Conservation (phyloP, 2,797 vertebrate genomes). For the Lagodon rhomboides region DNA sequence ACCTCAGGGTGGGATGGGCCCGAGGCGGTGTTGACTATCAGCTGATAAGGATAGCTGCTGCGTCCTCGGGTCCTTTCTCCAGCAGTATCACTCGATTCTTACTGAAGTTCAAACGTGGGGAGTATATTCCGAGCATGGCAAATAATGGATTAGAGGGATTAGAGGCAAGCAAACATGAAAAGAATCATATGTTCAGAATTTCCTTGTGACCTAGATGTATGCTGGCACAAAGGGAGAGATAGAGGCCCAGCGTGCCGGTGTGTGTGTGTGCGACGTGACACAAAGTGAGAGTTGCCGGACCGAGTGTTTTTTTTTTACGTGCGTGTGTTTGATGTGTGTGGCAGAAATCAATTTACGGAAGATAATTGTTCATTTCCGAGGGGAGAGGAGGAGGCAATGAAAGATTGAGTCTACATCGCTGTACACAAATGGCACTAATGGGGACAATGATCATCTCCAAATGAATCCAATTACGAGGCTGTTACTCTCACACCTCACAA, state of each 20-base stretch:
- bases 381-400: constrained; percentile 72
- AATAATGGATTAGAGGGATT: constrained; percentile 82
- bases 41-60: constrained; percentile 68
- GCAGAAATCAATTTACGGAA: constrained; percentile 81
- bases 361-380: constrained; percentile 82
- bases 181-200: constrained; percentile 76
- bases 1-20: constrained; percentile 50
- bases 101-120: constrained; percentile 69
- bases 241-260: constrained; percentile 43
- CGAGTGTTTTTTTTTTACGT: constrained; percentile 28
- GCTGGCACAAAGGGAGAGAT: constrained; percentile 58
- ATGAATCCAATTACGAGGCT: constrained; percentile 83
- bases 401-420: constrained; percentile 77
- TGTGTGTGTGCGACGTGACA: constrained; percentile 5
- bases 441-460: constrained; percentile 81
- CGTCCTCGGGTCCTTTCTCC: constrained; percentile 53
- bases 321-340: constrained; percentile 55
- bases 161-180: constrained; percentile 75
- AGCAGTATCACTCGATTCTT: constrained; percentile 60
- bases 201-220: constrained; percentile 71
- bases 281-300: constrained; percentile 36
- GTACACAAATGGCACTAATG: constrained; percentile 83
- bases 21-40: constrained; percentile 53
- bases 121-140: constrained; percentile 66
- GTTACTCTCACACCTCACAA: constrained; percentile 75